Base-by-base conservation (phyloP, 2,113 vertebrate species). In the Heliornis fulica region DNA sequence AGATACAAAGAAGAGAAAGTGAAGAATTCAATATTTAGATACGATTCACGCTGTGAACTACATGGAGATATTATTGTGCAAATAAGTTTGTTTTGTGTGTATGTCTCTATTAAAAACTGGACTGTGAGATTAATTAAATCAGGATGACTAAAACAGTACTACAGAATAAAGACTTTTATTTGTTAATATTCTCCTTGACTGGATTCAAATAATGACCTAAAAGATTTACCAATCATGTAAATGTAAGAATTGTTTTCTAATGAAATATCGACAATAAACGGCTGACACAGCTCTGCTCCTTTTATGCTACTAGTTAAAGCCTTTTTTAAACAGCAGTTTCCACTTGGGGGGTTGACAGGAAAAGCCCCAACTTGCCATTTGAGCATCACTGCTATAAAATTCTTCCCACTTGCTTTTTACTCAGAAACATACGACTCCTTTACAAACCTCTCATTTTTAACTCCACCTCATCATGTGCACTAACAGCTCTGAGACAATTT, bases 211-310 rank as follows among this genome's bases (percentile, higher is more conserved):
- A 8, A 19, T 18, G 34, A 46, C 41, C 83, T 93, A 87, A 90
- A 81, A 61, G 25, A 87, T 88, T 94, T 88, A 70, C 31, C 16
- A 93, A 19, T 50, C 1, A 3, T 38, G 46, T 90, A 95, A 90
- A 88, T 95, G 50, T 60, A 93, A 89, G 90, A 96, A 53, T 10
- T 93, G 84, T 89, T 95, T 97, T 83, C 94, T 80, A 90, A 95
- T 75, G 31, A 95, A 97, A 97, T 96, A 79, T 5, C 83, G 43
- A 71, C 90, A 89, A 20, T 26, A 40, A 74, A 68, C 78, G 97
- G 87, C 71, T 96, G 96, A 93, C 40, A 13, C 15, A 83, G 69
- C 28, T 29, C 5, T 45, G 54, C 68, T 92, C 56, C 76, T 88
- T 96, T 94, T 89, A 51, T 64, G 45, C 23, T 38, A 7, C 36